Evolutionary conservation across 2,113 vertebrate species (phyloP).

Genomic region (Oxyruncus cristatus): DNA sequence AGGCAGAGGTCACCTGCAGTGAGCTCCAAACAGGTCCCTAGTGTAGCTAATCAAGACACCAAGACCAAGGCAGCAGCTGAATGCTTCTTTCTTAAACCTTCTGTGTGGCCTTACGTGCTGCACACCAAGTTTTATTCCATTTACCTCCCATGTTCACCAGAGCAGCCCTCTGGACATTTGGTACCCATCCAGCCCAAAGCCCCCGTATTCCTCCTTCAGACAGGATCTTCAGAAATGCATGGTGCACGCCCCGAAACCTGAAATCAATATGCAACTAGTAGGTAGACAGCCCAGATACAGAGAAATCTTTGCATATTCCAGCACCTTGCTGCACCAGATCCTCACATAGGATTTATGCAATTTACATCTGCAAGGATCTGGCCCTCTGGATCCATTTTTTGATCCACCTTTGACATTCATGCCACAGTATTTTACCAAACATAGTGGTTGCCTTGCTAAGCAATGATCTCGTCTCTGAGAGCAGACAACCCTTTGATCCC

Average conservation of each 20-base stretch:
- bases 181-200: slow-evolving; percentile 88
- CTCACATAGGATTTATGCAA: neutral
- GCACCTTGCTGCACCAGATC: neutral
- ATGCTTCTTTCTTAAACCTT: neutral
- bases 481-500: neutral
- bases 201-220: slow-evolving; percentile 82
- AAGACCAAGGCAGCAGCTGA: neutral
- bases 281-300: neutral
- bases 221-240: slow-evolving; percentile 82
- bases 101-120: neutral
- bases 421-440: neutral
- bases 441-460: fast-evolving
- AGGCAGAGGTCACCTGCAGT: neutral
- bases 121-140: neutral
- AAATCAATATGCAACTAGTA: neutral
- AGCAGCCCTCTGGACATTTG: slow-evolving; percentile 86
- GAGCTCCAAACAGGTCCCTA: neutral
- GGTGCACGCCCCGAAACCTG: slow-evolving; percentile 78
- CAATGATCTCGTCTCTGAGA: neutral
- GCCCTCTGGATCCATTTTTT: neutral
- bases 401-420: neutral
- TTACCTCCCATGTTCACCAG: slow-evolving; percentile 88
- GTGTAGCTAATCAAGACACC: neutral
- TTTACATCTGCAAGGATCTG: neutral
- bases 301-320: neutral